phyloP scores from a whole-genome alignment of 2,888 invertebrate species.

The Oxystoma pomonae region DNA sequence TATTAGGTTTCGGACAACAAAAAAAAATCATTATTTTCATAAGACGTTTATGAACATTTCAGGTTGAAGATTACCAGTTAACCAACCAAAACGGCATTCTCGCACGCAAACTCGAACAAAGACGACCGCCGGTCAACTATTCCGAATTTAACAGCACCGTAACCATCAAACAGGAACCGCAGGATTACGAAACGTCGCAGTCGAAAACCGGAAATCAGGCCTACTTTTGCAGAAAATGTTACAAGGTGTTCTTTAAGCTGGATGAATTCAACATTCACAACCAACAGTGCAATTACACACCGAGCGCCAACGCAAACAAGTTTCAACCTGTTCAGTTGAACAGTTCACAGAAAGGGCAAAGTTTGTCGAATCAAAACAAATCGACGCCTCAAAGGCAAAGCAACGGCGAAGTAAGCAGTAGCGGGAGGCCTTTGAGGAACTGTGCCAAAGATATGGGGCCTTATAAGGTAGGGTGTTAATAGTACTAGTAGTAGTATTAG shows the following conservation, averaged over 20 bases:
- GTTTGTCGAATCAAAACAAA: not conserved
- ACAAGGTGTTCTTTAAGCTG: conserved; percentile 45
- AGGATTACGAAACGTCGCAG: conserved; percentile 29
- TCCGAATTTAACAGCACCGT: conserved; percentile 14
- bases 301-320: not conserved
- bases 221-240: conserved; percentile 47
- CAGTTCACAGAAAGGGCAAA: not conserved
- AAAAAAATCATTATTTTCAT: too few relatives aligned
- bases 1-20: too few relatives aligned
- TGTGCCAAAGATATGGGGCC: conserved; percentile 42
- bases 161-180: conserved; percentile 37
- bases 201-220: conserved; percentile 41
- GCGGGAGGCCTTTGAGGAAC: conserved; percentile 42
- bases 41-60: too few relatives aligned
- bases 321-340: not conserved
- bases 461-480: conserved; percentile 35
- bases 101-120: too few relatives aligned
- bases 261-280: conserved; percentile 46
- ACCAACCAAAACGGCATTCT: too few relatives aligned
- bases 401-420: conserved; percentile 20
- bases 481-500: too few relatives aligned
- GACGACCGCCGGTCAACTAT: too few relatives aligned
- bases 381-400: conserved; percentile 1
- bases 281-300: conserved; percentile 5
- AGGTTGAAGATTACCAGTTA: too few relatives aligned